These are phyloP conservation scores for Rhinichthys osculus DNA, from an alignment of 2,797 vertebrate species.

Conservation along the genomic window DNA sequence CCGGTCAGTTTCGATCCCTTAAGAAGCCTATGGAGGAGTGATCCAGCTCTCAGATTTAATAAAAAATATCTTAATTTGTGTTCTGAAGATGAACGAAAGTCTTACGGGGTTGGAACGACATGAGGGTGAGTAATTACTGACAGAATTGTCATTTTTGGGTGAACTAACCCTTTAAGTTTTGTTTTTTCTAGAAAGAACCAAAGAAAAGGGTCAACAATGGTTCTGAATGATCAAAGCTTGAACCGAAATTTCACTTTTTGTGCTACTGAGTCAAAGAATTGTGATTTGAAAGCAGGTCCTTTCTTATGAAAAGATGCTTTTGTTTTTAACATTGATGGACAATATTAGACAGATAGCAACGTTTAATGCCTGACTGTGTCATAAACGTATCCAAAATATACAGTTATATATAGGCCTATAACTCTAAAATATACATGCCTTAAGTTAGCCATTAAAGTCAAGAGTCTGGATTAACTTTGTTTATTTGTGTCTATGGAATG, in stretches of 20 bases:
- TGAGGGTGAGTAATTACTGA: too few species aligned
- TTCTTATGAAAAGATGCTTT: background rate
- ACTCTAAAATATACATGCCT: background rate
- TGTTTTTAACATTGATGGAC: too few species aligned
- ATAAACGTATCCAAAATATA: background rate
- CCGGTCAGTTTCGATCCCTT: too few species aligned
- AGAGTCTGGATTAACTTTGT: conserved; percentile 34
- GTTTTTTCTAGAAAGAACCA: background rate
- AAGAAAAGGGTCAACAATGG: background rate
- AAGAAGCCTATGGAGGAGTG: too few species aligned
- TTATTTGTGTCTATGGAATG: conserved; percentile 41
- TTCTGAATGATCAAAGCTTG: background rate
- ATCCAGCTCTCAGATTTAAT: too few species aligned
- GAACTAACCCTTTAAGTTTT: too few species aligned
- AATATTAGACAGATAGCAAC: background rate
- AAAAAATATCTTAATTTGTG: too few species aligned
- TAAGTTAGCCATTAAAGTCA: background rate
- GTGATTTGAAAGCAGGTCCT: background rate
- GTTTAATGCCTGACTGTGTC: background rate
- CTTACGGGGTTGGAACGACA: too few species aligned
- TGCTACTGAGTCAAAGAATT: background rate
- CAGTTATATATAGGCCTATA: background rate
- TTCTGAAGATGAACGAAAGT: too few species aligned
- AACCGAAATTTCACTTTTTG: background rate
- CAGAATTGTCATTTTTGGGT: too few species aligned